These are phyloP conservation scores for Agrotis exclamationis DNA, from an alignment of 2,888 invertebrate genomes.

Conservation along the genomic window DNA sequence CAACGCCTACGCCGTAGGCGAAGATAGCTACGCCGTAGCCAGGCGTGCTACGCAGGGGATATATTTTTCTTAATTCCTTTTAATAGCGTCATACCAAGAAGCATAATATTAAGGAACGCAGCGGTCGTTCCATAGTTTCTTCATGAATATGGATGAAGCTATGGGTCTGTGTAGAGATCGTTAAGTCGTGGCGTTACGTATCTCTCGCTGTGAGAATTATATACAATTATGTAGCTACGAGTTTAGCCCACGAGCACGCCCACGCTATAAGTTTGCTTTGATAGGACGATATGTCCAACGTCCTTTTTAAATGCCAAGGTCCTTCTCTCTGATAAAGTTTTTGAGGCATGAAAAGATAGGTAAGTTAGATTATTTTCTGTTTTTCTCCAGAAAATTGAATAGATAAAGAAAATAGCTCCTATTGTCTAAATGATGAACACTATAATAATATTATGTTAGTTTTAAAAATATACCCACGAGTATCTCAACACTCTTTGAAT, in stretches of 20 bases:
- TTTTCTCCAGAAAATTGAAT: too few species aligned
- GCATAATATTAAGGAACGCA: conserved; percentile 18
- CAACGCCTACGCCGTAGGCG: not conserved
- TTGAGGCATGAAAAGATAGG: not conserved
- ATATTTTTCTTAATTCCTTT: not conserved
- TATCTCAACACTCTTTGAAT: not conserved
- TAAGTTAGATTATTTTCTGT: too few species aligned
- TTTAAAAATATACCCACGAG: too few species aligned
- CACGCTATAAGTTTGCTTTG: conserved; percentile 10
- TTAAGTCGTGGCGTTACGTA: conserved; percentile 23
- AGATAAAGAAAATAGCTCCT: too few species aligned
- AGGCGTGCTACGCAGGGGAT: not conserved
- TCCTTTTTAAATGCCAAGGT: not conserved
- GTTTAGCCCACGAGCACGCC: not conserved
- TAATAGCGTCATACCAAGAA: conserved; percentile 8
- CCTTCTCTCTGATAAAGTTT: not conserved
- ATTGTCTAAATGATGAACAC: too few species aligned
- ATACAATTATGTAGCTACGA: conserved; percentile 6
- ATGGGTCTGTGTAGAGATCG: conserved; percentile 5
- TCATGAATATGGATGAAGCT: conserved; percentile 47
- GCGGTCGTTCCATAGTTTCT: not conserved
- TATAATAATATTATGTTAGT: too few species aligned
- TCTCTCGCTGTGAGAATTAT: conserved; percentile 1
- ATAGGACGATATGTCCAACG: not conserved
- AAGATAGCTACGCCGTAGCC: not conserved